These are phyloP conservation scores for Synanthedon vespiformis DNA, from an alignment of 2,888 invertebrate species.

Conservation along the genomic window DNA sequence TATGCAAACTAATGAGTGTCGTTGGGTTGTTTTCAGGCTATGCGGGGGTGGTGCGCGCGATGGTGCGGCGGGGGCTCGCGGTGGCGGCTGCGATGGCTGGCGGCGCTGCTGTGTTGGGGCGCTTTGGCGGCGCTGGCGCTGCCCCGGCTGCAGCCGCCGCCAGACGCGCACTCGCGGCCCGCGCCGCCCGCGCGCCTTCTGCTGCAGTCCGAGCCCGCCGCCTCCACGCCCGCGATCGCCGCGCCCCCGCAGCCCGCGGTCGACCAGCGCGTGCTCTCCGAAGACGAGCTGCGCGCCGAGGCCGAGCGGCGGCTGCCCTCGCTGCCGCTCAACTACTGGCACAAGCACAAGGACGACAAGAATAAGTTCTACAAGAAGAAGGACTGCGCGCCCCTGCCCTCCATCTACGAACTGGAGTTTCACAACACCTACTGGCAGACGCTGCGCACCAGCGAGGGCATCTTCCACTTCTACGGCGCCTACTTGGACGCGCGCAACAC, in stretches of 20 bases:
- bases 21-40: constrained; percentile 29
- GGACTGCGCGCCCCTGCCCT: constrained; percentile 87
- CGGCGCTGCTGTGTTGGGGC: constrained; percentile 51
- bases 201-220: constrained; percentile 18
- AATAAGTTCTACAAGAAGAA: constrained; percentile 74
- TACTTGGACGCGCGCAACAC: constrained; percentile 86
- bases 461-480: constrained; percentile 90
- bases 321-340: constrained; percentile 88
- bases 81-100: constrained; percentile 48
- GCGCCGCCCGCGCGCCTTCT: constrained; percentile 15
- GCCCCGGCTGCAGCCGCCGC: constrained; percentile 36
- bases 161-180: constrained; percentile 12
- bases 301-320: constrained; percentile 85
- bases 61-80: constrained; percentile 34
- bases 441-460: constrained; percentile 83
- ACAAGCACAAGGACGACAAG: constrained; percentile 83
- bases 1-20: too few species aligned
- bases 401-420: constrained; percentile 90
- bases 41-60: constrained; percentile 46
- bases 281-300: constrained; percentile 81
- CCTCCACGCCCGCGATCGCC: constrained; percentile 14
- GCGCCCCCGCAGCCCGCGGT: constrained; percentile 25
- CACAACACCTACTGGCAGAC: constrained; percentile 96
- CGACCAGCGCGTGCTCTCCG: constrained; percentile 61
- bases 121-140: constrained; percentile 43